These are phyloP conservation scores for Argynnis bischoffii DNA, from an alignment of 2,888 invertebrate genomes.

Conservation along the genomic window DNA sequence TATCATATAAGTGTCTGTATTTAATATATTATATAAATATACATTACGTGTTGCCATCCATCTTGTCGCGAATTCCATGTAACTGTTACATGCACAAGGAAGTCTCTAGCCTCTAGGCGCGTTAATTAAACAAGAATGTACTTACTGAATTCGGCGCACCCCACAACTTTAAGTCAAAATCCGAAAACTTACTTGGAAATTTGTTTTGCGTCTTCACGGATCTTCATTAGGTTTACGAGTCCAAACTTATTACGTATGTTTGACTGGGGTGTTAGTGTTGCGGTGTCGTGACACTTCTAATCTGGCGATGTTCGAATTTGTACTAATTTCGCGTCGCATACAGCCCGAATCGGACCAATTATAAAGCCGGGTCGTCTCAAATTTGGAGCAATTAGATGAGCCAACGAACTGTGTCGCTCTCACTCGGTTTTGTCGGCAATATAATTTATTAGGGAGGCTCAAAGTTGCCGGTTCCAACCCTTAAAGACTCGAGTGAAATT, in stretches of 20 bases:
- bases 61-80: conserved; percentile 2
- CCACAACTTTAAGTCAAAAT: conserved; percentile 63
- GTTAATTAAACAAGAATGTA: conserved; percentile 76
- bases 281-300: conserved; percentile 61
- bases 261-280: conserved; percentile 69
- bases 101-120: conserved; percentile 46
- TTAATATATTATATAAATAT: too few species aligned
- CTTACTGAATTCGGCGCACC: conserved; percentile 63
- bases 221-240: conserved; percentile 72
- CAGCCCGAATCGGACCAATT: conserved; percentile 72
- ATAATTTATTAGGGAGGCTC: conserved; percentile 81
- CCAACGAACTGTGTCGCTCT: conserved; percentile 81
- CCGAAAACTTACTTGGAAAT: conserved; percentile 67
- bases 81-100: conserved; percentile 26
- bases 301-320: conserved; percentile 69
- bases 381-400: conserved; percentile 82
- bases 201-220: conserved; percentile 68
- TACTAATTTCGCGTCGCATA: conserved; percentile 73
- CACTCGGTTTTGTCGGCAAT: conserved; percentile 81
- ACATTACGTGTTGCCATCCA: not conserved
- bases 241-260: conserved; percentile 72
- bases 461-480: conserved; percentile 79
- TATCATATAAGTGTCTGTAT: too few species aligned
- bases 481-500: conserved; percentile 81
- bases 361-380: conserved; percentile 74